Evolutionary conservation across 2,113 vertebrate genomes (phyloP), one percentile per base, ranked within the genome.

Genomic region (Pachycephala philippinensis): DNA sequence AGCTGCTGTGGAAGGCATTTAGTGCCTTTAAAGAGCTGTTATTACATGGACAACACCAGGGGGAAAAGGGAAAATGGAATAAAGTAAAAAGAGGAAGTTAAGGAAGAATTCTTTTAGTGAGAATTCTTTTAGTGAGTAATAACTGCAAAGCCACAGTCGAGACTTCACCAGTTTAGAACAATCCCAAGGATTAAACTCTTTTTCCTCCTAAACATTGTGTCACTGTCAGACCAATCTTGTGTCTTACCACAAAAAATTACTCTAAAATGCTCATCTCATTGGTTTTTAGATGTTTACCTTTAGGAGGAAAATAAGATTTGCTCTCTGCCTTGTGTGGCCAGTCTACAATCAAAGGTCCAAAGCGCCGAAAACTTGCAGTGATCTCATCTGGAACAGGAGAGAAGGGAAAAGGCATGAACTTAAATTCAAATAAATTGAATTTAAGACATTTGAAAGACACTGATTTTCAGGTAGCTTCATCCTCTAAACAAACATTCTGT

Each of bases 311-410:
- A 81, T 99, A 99, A 69, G 99, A 99, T 97, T 99, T 99, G 98
- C 99, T 99, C 97, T 99, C 99, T 93, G 99, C 99, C 97, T 99
- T 99, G 97, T 99, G 99, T 66, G 99, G 99, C 99, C 99, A 99
- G 95, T 99, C 99, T 71, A 99, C 99, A 97, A 99, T 99, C 97
- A 99, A 98, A 97, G 99, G 99, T 90, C 99, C 99, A 97, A 99
- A 99, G 87, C 99, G 98, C 84, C 99, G 99, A 97, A 99, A 99
- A 97, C 99, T 99, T 94, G 99, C 99, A 93, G 99, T 99, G 94
- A 99, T 99, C 97, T 99, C 99, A 98, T 99, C 99, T 99, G 93
- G 27, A 53, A 44, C 7, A 69, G 70, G 18, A 75, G 2, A 59
- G 50, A 47, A 47, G 11, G 24, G 12, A 93, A 88, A 80, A 90